Evolutionary conservation across 2,888 invertebrate genomes (phyloP).

Genomic region (Thumatha senex): DNA sequence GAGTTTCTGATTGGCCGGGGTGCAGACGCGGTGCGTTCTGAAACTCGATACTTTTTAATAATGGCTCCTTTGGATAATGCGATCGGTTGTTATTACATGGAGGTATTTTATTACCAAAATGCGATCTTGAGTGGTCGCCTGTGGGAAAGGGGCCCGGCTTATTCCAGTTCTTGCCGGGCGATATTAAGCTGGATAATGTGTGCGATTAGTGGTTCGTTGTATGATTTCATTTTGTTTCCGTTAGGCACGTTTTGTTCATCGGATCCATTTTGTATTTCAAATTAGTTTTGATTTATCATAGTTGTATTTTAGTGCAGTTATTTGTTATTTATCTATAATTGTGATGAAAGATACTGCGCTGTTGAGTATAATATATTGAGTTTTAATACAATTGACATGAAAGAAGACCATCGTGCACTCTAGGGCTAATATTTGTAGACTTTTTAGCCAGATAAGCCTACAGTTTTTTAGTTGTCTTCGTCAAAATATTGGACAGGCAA

Average conservation of each 20-base stretch:
- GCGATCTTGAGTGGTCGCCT: conserved; percentile 65
- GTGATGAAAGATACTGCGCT: not conserved
- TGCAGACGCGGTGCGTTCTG: conserved; percentile 65
- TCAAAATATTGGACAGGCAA: too few relatives aligned
- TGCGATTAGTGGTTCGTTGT: conserved; percentile 42
- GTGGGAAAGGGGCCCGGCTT: conserved; percentile 59
- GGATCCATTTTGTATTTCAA: conserved; percentile 9
- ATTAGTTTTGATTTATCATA: not conserved
- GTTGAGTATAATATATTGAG: not conserved
- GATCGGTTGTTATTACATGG: conserved; percentile 76
- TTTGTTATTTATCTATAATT: not conserved
- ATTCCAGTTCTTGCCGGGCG: conserved; percentile 61
- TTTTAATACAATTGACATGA: too few relatives aligned
- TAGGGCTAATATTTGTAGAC: too few relatives aligned
- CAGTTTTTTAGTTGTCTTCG: too few relatives aligned
- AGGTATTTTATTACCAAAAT: conserved; percentile 79
- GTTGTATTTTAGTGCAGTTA: not conserved
- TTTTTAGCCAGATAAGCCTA: too few relatives aligned
- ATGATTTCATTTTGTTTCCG: conserved; percentile 27
- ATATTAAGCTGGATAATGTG: conserved; percentile 57
- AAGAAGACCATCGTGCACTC: too few relatives aligned
- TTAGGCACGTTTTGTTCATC: conserved; percentile 6
- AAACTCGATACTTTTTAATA: conserved; percentile 83
- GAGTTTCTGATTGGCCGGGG: conserved; percentile 63
- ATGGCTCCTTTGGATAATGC: conserved; percentile 82